Evolutionary conservation across 2,888 invertebrate genomes (phyloP).

Genomic region (Himalopsyche tibetana): DNA sequence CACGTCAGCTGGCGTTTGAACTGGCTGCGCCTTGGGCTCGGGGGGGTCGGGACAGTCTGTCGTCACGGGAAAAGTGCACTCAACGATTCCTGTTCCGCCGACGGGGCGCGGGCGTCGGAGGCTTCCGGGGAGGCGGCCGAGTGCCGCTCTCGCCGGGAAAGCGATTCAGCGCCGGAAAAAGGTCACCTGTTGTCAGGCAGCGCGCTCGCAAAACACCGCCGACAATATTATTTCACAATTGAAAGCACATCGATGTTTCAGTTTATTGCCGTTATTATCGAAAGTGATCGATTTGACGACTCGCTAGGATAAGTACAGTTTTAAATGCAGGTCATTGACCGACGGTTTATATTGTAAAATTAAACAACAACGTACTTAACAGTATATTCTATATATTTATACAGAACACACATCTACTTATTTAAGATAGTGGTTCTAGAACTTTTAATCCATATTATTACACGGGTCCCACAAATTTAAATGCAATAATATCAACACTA

Average conservation of each 20-base stretch:
- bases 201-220: not conserved
- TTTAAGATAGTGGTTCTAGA: too few species aligned
- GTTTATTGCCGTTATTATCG: not conserved
- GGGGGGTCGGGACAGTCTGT: not conserved
- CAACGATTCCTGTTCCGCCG: not conserved
- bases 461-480: too few species aligned
- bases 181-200: conserved; percentile 12
- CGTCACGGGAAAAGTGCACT: conserved; percentile 1
- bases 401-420: too few species aligned
- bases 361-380: too few species aligned
- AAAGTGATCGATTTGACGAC: too few species aligned
- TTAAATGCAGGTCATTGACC: too few species aligned
- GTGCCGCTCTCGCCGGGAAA: conserved; percentile 4
- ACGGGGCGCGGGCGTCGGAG: not conserved
- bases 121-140: not conserved
- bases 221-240: not conserved
- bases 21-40: not conserved
- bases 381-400: too few species aligned
- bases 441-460: too few species aligned
- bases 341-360: too few species aligned
- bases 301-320: too few species aligned
- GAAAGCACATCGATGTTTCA: not conserved
- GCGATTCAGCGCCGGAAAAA: conserved; percentile 19
- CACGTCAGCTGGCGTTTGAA: not conserved
- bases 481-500: too few species aligned